A percentile compares a stretch with the other conserved stretches of the same genome.
phyloP scores from a whole-genome alignment of 2,797 vertebrate species.

The Enteromius mattozi region DNA sequence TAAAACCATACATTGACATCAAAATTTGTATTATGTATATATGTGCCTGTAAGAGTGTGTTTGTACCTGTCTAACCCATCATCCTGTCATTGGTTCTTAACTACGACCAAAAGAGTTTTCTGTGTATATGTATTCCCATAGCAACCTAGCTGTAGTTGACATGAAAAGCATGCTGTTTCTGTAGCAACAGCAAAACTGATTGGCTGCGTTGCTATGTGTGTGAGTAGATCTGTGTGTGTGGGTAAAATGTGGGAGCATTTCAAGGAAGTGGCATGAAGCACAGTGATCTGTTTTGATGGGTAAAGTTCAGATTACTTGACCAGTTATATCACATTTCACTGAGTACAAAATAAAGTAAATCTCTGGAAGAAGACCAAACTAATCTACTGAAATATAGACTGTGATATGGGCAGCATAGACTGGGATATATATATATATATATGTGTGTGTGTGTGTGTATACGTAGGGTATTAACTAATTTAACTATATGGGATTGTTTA shows the following conservation, averaged over 20 bases:
- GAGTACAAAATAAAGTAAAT: not conserved
- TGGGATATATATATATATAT: not conserved
- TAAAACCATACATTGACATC: not conserved
- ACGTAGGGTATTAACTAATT: not conserved
- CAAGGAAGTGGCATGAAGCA: slow-evolving; percentile 14
- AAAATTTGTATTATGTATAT: slow-evolving; percentile 8
- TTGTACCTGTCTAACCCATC: slow-evolving; percentile 60
- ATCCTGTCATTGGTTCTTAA: slow-evolving; percentile 90
- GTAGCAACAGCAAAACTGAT: slow-evolving; percentile 93
- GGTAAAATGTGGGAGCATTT: slow-evolving; percentile 2
- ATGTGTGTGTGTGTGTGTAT: not conserved
- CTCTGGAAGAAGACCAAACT: not conserved
- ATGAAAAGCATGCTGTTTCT: slow-evolving; percentile 96
- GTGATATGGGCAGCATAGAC: not conserved
- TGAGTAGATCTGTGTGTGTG: slow-evolving; percentile 5
- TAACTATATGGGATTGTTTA: not conserved
- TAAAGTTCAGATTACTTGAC: slow-evolving; percentile 18
- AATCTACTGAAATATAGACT: not conserved
- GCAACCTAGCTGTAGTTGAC: slow-evolving; percentile 92
- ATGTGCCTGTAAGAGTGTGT: slow-evolving; percentile 25
- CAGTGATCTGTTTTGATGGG: slow-evolving; percentile 15
- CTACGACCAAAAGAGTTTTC: slow-evolving; percentile 87
- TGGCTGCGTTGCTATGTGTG: slow-evolving; percentile 48
- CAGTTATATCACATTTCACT: not conserved
- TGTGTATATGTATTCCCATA: slow-evolving; percentile 94